Conservation (phyloP, 1,140 invertebrate species). For the Drosophila nigrodunni region DNA sequence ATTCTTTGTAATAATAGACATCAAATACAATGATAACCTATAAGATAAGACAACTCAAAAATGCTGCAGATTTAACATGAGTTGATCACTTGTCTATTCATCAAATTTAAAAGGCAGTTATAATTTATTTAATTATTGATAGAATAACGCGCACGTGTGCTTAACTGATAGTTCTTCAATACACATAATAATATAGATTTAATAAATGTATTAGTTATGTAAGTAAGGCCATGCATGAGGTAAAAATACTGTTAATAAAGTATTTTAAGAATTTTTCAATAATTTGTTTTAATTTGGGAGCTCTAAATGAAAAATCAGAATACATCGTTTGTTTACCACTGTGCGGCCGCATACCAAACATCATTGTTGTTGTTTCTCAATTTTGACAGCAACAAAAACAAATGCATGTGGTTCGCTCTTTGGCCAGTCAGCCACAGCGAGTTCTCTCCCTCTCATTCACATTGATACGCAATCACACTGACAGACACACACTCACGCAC, state of each 20-base stretch:
- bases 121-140: constrained; percentile 6
- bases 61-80: constrained; percentile 1
- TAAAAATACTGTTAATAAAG: constrained; percentile 50
- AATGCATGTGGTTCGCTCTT: constrained; percentile 31
- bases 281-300: background rate
- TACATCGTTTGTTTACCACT: constrained; percentile 18
- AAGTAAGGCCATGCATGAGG: constrained; percentile 32
- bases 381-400: constrained; percentile 36
- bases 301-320: background rate
- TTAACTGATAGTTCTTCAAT: constrained; percentile 21
- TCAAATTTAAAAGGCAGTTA: constrained; percentile 5
- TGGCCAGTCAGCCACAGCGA: constrained; percentile 1
- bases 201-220: constrained; percentile 24
- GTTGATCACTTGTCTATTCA: constrained; percentile 1
- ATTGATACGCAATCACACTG: constrained; percentile 27
- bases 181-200: constrained; percentile 21
- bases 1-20: constrained; percentile 27
- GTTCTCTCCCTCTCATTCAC: constrained; percentile 25
- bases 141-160: constrained; percentile 21
- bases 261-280: constrained; percentile 28
- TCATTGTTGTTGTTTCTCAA: constrained; percentile 32
- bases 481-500: background rate
- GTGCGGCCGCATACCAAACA: constrained; percentile 18
- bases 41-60: constrained; percentile 32
- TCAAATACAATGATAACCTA: constrained; percentile 24